These are phyloP conservation scores for Psittacula echo DNA, from an alignment of 2,797 vertebrate genomes.

Conservation along the genomic window DNA sequence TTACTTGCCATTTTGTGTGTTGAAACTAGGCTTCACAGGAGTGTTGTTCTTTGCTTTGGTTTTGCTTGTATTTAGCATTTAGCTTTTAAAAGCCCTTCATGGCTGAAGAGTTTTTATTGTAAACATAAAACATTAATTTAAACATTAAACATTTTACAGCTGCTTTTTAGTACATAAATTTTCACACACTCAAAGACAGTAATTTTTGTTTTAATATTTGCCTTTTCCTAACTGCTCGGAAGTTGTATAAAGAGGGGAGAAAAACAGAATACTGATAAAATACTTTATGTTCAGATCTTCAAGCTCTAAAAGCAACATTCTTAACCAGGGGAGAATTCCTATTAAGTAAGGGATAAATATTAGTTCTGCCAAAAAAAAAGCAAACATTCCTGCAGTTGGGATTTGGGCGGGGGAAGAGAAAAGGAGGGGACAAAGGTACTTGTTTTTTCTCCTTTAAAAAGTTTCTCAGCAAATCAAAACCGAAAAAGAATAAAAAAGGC, in stretches of 20 bases:
- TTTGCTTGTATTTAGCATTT: slow-evolving; percentile 70
- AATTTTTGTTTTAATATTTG: slow-evolving; percentile 67
- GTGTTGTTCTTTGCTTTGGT: slow-evolving; percentile 50
- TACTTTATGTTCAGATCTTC: not conserved
- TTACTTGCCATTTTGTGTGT: not conserved
- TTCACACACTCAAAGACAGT: slow-evolving; percentile 68
- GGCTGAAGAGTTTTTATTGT: slow-evolving; percentile 77
- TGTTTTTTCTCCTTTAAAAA: not conserved
- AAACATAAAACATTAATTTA: slow-evolving; percentile 83
- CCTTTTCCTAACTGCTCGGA: slow-evolving; percentile 3
- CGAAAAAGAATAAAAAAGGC: not conserved
- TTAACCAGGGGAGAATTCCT: slow-evolving; percentile 4
- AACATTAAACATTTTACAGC: slow-evolving; percentile 81
- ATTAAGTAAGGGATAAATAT: slow-evolving; percentile 1
- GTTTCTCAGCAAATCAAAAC: not conserved
- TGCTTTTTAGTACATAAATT: slow-evolving; percentile 79
- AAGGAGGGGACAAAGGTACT: not conserved
- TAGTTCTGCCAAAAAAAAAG: slow-evolving; percentile 38
- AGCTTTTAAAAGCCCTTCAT: slow-evolving; percentile 77
- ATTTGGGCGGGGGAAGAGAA: not conserved
- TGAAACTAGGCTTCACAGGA: not conserved
- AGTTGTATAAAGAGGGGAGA: not conserved
- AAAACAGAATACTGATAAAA: slow-evolving; percentile 7
- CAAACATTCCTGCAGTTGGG: not conserved
- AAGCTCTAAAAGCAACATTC: not conserved